Percentiles rank a stretch among this genome's conserved stretches.
These are phyloP conservation scores for Catotricha subobsoleta DNA, from an alignment of 2,888 invertebrate species.

Conservation along the genomic window DNA sequence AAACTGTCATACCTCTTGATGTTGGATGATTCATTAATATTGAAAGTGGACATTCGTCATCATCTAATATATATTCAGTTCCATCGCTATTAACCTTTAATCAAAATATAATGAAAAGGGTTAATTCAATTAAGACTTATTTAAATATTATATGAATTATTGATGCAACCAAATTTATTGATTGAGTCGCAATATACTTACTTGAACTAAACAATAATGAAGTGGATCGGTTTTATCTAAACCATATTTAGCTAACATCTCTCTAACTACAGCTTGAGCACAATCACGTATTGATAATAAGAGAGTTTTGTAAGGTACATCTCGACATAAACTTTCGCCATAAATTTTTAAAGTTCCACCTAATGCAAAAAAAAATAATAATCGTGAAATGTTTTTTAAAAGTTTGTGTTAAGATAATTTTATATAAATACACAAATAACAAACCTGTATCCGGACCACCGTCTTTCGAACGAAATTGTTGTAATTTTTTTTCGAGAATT, in stretches of 20 bases:
- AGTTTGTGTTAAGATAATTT: background rate
- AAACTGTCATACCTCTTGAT: conserved; percentile 51
- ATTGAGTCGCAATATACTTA: conserved; percentile 29
- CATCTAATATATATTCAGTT: conserved; percentile 84
- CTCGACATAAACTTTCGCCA: conserved; percentile 87
- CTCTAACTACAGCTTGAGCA: conserved; percentile 80
- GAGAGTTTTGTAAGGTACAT: conserved; percentile 96
- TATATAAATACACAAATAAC: background rate
- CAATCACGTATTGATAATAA: conserved; percentile 84
- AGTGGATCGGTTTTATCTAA: conserved; percentile 75
- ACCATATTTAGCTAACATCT: conserved; percentile 95
- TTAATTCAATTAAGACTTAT: too few species aligned
- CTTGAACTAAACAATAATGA: conserved; percentile 91
- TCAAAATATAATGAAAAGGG: too few species aligned
- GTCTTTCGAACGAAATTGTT: conserved; percentile 87
- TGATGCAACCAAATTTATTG: conserved; percentile 3
- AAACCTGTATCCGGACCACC: conserved; percentile 81
- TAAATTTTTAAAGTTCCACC: conserved; percentile 87
- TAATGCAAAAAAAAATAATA: conserved; percentile 16
- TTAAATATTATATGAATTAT: conserved; percentile 1
- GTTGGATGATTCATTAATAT: conserved; percentile 80
- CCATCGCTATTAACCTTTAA: conserved; percentile 43
- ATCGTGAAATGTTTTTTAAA: background rate
- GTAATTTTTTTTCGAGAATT: conserved; percentile 88
- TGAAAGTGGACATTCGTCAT: conserved; percentile 92